Percentiles rank a stretch among this genome's conserved stretches.
These are phyloP conservation scores for Malurus melanocephalus DNA, from an alignment of 2,113 vertebrate genomes.

Conservation along the genomic window DNA sequence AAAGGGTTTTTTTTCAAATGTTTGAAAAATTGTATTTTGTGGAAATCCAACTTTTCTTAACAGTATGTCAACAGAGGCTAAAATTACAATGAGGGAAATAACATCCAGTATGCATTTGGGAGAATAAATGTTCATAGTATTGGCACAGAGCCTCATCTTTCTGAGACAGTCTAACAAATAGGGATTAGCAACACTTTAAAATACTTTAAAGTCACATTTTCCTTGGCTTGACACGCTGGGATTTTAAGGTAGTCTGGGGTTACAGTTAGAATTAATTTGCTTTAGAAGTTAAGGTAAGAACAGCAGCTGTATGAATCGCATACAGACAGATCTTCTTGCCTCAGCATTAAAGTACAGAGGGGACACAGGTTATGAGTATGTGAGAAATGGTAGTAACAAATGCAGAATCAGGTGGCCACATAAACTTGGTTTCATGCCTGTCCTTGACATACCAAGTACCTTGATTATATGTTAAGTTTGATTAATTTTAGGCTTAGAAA, in stretches of 20 bases:
- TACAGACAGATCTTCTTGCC: neutral
- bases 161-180: constrained; percentile 14
- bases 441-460: neutral
- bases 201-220: constrained; percentile 55
- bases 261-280: constrained; percentile 32
- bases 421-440: neutral
- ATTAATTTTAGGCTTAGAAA: neutral
- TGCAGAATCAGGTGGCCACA: neutral
- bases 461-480: neutral
- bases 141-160: constrained; percentile 29
- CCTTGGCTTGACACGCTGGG: constrained; percentile 11
- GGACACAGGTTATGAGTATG: neutral
- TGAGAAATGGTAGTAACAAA: neutral
- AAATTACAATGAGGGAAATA: neutral
- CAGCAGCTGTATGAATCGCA: neutral
- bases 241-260: constrained; percentile 44
- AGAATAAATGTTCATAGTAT: constrained; percentile 10
- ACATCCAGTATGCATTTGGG: neutral
- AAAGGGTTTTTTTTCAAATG: neutral
- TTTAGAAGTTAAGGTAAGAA: constrained; percentile 42
- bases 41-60: neutral
- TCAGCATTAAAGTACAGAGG: neutral
- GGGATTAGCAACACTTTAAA: constrained; percentile 47
- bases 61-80: neutral
- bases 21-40: constrained; percentile 11